Percentiles rank a stretch among this genome's conserved stretches.
phyloP scores from a whole-genome alignment of 2,797 vertebrate genomes.

The Tinamus major region DNA sequence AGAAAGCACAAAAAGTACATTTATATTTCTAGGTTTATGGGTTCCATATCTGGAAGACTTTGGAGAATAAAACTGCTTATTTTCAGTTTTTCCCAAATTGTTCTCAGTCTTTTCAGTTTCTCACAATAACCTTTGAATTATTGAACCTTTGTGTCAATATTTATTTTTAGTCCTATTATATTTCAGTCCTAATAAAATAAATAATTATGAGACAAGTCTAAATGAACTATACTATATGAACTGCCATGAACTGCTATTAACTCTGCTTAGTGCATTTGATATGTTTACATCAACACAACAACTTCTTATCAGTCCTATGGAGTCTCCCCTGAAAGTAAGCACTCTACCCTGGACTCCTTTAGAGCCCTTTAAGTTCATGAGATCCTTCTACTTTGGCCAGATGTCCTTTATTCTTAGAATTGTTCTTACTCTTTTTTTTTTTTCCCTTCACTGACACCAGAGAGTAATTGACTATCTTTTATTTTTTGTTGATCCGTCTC shows the following conservation, averaged over 20 bases:
- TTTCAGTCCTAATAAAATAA: neutral
- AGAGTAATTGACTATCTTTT: neutral
- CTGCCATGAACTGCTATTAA: neutral
- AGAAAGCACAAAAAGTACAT: constrained; percentile 44
- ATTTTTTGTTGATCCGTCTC: neutral
- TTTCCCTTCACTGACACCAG: neutral
- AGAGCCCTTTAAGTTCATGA: neutral
- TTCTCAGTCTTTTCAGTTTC: neutral
- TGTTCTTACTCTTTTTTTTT: neutral
- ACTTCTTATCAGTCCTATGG: neutral
- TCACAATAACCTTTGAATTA: constrained; percentile 3
- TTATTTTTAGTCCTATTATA: neutral
- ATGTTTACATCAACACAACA: neutral
- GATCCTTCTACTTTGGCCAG: fast-evolving
- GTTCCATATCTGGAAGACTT: constrained; percentile 42
- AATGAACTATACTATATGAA: neutral
- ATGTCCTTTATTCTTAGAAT: neutral
- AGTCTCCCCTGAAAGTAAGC: neutral
- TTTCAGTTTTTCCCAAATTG: constrained; percentile 23
- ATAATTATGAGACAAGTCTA: neutral
- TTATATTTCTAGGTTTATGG: constrained; percentile 37
- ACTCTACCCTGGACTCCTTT: neutral
- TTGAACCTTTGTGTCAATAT: neutral
- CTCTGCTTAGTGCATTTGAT: neutral
- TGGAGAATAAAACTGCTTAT: constrained; percentile 28